Conservation (phyloP, 2,113 vertebrate species). For the Reinhardtius hippoglossoides region DNA sequence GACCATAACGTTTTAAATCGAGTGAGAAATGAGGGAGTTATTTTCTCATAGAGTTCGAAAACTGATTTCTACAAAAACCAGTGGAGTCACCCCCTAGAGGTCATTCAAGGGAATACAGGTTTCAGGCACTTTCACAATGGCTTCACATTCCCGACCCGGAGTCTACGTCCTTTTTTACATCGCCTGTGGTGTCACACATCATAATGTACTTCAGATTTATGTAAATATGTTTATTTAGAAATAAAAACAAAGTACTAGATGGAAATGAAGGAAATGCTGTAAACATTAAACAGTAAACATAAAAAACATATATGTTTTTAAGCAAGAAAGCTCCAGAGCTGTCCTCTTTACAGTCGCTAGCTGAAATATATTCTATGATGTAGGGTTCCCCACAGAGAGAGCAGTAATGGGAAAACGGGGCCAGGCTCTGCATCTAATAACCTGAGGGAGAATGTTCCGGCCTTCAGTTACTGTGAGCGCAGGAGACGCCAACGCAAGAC, state of each 20-base stretch:
- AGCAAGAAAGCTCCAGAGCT: not conserved
- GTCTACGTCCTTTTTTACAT: too few species aligned
- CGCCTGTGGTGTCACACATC: too few species aligned
- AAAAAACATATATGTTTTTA: constrained; percentile 16
- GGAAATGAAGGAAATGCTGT: not conserved
- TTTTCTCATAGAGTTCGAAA: too few species aligned
- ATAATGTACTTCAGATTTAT: not conserved
- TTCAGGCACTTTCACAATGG: too few species aligned
- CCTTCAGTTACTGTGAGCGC: not conserved
- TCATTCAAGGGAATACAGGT: too few species aligned
- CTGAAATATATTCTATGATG: constrained; percentile 28
- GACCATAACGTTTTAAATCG: not conserved
- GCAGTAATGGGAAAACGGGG: not conserved
- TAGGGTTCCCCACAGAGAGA: constrained; percentile 7
- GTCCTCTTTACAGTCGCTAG: constrained; percentile 17
- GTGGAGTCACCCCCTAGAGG: too few species aligned
- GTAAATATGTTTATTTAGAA: not conserved
- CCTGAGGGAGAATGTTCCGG: not conserved
- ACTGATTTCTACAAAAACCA: too few species aligned
- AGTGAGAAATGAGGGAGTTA: too few species aligned
- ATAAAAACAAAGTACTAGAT: not conserved
- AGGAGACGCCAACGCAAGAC: not conserved
- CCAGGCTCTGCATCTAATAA: not conserved
- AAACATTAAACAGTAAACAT: not conserved
- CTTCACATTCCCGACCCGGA: too few species aligned